Base-by-base conservation (phyloP, 2,888 invertebrate species). In the Orthosia gothica region DNA sequence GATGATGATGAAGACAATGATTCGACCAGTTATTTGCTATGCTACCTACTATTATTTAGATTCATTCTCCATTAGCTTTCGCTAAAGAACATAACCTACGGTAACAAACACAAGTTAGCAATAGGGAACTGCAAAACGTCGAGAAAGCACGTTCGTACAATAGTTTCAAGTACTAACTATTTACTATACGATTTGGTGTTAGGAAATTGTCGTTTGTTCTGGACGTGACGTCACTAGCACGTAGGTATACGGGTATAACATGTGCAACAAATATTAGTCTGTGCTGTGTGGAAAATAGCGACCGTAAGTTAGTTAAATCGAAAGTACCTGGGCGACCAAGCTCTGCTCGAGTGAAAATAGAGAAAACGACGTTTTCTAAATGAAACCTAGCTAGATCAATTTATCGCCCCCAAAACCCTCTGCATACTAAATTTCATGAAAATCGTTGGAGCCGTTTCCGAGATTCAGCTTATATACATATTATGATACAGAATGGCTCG, bases 81-180 rank as follows among this genome's bases (percentile, higher is more conserved):
- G 23, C 23, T n/a, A 40, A 3, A 16, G 13, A 57, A 32, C 58
- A 52, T 76, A 66, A 83, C 54, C 66, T 52, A 26, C 3, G 23
- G 7, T 13, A 82, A 71, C 65, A 63, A 63, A 67, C 20, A 52
- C 26, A 49, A 16, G 45, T 47, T 23, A 23, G n/a, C 76, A 65
- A 77, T 65, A 78, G 16, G 82, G 78, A 79, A 79, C 70, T 64
- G 20, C 70, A 82, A 79, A 70, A 49, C 70, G 23, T 4, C 3
- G 40, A 79, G 55, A 72, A 68, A 68, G 79, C 80, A 80, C 83
- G 80, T 40, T 9, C 40, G 40, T 80, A 79, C 83, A 67, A 59
- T 45, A 54, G 70, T 76, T 63, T 40, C 47, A 15, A 68, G 54
- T 26, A 57, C n/a, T 18, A 15, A 32, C 20, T 68, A 47, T 64